Base-by-base conservation (phyloP, 2,113 vertebrate genomes). In the Platichthys stellatus region DNA sequence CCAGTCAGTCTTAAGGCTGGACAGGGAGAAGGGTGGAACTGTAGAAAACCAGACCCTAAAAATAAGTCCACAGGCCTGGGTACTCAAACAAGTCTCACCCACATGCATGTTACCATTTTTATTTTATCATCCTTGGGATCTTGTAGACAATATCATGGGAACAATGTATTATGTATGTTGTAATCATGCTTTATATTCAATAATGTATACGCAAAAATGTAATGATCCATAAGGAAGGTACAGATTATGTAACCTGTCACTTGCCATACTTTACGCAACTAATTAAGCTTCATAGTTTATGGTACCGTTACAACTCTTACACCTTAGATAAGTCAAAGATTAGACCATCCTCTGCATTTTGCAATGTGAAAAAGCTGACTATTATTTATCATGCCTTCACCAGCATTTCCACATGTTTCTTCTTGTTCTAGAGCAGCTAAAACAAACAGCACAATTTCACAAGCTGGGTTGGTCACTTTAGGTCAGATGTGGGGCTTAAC, bases 1-100 rank as follows among this genome's bases (percentile, higher is more conserved):
- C 74, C 21, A 80, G 76, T 73, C 78, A 62, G 74, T 81, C 31
- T 57, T 49, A 54, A 31, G 81, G 49, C 40, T n/a, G 51, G 51
- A 54, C 51, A 54, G 18, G 77, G 70, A 47, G 17, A 69, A 14
- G 15, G 31, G 31, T 31, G 6, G 15, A 67, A 38, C 61, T 65
- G 10, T 13, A 26, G 15, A 13, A 60, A 61, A 58, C 40, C 60
- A 5, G 1, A 76, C 61, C 20, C 47, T 24, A 66, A 64, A 23
- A 79, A 53, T 20, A 67, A 31, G 31, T 24, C 15, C 43, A 59
- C 12, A 53, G 45, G 45, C 45, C 15, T 14, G 4, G 53, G 18
- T 15, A 31, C 17, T 26, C 17, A 49, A 40, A 38, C 38, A 10
- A 67, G 57, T 53, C 53, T 45, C 28, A 43, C 40, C 24, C 26